Evolutionary conservation across 1,140 invertebrate species (phyloP).

Genomic region (Schlechtendalia chinensis): DNA sequence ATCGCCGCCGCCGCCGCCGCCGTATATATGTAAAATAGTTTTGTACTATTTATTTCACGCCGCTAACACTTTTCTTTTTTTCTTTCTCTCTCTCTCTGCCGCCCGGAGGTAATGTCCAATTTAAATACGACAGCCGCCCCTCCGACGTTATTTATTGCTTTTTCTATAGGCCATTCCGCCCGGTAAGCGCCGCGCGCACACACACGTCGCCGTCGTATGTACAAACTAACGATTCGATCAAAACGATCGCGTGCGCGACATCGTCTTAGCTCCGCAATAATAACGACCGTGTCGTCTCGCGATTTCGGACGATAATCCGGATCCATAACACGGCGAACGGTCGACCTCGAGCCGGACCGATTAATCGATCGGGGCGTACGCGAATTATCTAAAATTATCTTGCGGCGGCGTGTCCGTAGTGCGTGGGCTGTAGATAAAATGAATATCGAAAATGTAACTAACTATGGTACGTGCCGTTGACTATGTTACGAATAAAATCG

Average conservation of each 20-base stretch:
- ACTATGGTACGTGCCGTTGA: too few species aligned
- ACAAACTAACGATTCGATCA: constrained; percentile 38
- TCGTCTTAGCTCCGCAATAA: neutral
- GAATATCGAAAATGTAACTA: too few species aligned
- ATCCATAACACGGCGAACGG: too few species aligned
- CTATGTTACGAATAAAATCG: too few species aligned
- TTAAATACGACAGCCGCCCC: constrained; percentile 41
- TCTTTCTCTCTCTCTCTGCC: neutral
- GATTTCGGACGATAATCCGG: constrained; percentile 19
- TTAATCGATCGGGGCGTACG: too few species aligned
- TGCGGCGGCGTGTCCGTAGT: too few species aligned
- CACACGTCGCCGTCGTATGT: neutral
- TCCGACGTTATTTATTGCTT: constrained; percentile 43
- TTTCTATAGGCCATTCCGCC: constrained; percentile 33
- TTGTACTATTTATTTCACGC: constrained; percentile 43
- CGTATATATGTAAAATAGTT: constrained; percentile 40
- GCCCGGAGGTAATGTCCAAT: constrained; percentile 46
- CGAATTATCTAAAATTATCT: too few species aligned
- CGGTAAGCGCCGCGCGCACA: neutral
- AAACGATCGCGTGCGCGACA: neutral
- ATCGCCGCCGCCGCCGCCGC: neutral
- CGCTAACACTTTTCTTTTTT: neutral
- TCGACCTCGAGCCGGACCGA: too few species aligned
- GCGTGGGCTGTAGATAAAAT: too few species aligned
- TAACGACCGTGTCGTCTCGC: too few species aligned